These are phyloP conservation scores for Venturia canescens DNA, from an alignment of 1,140 invertebrate species.

Conservation along the genomic window DNA sequence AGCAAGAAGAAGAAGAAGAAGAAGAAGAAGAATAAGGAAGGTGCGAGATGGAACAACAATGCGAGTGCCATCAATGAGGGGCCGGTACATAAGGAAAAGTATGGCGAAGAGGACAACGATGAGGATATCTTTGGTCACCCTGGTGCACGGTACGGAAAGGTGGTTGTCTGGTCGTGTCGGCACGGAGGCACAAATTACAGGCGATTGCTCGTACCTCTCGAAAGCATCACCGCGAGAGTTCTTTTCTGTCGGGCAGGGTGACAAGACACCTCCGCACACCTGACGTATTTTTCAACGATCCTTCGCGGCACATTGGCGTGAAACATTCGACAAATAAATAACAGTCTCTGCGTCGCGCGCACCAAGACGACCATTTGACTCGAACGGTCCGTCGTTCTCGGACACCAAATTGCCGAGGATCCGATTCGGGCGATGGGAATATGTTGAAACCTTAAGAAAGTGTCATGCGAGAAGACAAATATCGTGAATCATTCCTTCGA, in stretches of 20 bases:
- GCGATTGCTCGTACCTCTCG: slow-evolving; percentile 62
- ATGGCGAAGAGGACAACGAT: slow-evolving; percentile 50
- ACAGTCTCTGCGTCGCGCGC: not conserved
- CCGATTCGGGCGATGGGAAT: not conserved
- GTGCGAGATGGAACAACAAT: slow-evolving; percentile 64
- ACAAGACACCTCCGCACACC: slow-evolving; percentile 59
- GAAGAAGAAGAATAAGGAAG: too few relatives aligned
- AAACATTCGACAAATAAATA: slow-evolving; percentile 26
- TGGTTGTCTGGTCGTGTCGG: slow-evolving; percentile 8
- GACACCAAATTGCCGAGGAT: slow-evolving; percentile 1
- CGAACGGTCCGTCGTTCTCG: not conserved
- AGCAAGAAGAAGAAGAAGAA: too few relatives aligned
- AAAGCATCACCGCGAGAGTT: slow-evolving; percentile 49
- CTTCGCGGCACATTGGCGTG: slow-evolving; percentile 54
- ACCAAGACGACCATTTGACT: not conserved
- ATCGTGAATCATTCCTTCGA: slow-evolving; percentile 5
- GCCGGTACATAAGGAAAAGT: slow-evolving; percentile 41
- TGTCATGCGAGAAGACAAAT: slow-evolving; percentile 23
- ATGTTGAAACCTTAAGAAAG: not conserved
- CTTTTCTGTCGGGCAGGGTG: slow-evolving; percentile 60
- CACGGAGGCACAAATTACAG: slow-evolving; percentile 71
- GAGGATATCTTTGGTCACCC: slow-evolving; percentile 19
- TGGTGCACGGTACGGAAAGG: not conserved
- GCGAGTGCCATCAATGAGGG: slow-evolving; percentile 62
- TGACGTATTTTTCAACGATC: slow-evolving; percentile 42